Evolutionary conservation across 2,797 vertebrate species (phyloP).

Genomic region (Bradypus variegatus): DNA sequence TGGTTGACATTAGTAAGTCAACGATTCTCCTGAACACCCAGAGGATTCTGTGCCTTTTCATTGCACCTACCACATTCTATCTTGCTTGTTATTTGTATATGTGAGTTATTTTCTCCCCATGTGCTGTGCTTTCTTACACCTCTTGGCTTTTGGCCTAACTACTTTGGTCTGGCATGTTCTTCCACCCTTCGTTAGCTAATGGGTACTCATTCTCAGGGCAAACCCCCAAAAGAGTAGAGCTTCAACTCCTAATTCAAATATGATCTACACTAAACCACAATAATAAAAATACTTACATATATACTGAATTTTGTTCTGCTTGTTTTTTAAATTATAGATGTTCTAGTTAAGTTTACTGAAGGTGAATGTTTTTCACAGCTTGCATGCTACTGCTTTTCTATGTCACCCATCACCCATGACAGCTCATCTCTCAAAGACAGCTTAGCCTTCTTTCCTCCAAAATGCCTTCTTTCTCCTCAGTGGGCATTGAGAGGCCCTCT

Average conservation of each 20-base stretch:
- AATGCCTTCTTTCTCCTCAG: too few relatives aligned
- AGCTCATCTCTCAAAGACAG: neutral
- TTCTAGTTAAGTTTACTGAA: neutral
- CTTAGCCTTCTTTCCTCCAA: neutral
- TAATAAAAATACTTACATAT: neutral
- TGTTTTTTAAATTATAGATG: neutral
- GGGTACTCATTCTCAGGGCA: neutral
- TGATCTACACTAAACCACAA: neutral
- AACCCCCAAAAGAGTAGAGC: neutral
- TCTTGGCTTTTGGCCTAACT: neutral
- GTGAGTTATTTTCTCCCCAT: neutral
- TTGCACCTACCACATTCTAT: rapidly evolving
- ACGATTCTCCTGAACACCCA: too few relatives aligned
- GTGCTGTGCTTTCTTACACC: neutral
- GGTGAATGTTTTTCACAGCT: neutral
- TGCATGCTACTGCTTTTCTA: neutral
- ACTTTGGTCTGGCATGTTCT: neutral
- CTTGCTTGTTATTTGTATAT: neutral
- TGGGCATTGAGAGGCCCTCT: neutral
- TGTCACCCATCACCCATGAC: too few relatives aligned
- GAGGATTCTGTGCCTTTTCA: neutral
- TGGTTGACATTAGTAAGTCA: neutral
- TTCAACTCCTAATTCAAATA: neutral
- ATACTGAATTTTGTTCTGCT: neutral
- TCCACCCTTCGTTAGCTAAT: neutral